Conservation (phyloP, 1,140 invertebrate genomes). For the Gryon sp. region DNA sequence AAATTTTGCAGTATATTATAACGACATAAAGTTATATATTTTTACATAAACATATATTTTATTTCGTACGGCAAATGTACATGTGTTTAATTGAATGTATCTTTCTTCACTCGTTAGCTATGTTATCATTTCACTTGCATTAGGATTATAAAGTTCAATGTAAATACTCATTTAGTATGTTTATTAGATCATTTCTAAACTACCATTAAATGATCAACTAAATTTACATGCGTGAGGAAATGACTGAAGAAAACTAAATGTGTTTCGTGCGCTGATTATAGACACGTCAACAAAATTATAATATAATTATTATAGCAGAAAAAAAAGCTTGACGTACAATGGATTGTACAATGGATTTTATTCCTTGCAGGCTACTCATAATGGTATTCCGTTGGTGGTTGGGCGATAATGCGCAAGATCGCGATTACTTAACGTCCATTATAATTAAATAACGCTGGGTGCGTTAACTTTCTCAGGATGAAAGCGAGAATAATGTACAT, state of each 20-base stretch:
- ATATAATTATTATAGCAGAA: conserved; percentile 54
- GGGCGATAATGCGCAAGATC: conserved; percentile 62
- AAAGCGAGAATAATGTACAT: conserved; percentile 78
- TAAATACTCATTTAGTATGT: too few species aligned
- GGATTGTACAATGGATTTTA: conserved; percentile 48
- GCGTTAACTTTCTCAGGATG: conserved; percentile 78
- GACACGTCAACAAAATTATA: conserved; percentile 43
- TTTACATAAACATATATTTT: too few species aligned
- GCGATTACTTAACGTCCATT: conserved; percentile 78
- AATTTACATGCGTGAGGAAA: conserved; percentile 14
- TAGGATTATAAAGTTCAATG: too few species aligned
- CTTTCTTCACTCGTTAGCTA: too few species aligned
- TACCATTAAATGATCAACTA: conserved; percentile 32
- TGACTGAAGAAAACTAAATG: conserved; percentile 19
- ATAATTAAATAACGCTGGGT: conserved; percentile 77
- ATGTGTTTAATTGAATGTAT: too few species aligned
- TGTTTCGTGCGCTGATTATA: conserved; percentile 36
- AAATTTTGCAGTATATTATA: too few species aligned
- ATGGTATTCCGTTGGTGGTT: conserved; percentile 52
- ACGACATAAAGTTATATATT: too few species aligned
- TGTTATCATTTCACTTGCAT: too few species aligned
- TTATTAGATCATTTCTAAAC: not conserved
- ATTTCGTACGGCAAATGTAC: too few species aligned
- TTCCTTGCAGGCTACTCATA: conserved; percentile 47
- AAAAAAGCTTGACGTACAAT: conserved; percentile 39